Evolutionary conservation across 2,113 vertebrate species (phyloP).

Genomic region (Megaceryle torquata): DNA sequence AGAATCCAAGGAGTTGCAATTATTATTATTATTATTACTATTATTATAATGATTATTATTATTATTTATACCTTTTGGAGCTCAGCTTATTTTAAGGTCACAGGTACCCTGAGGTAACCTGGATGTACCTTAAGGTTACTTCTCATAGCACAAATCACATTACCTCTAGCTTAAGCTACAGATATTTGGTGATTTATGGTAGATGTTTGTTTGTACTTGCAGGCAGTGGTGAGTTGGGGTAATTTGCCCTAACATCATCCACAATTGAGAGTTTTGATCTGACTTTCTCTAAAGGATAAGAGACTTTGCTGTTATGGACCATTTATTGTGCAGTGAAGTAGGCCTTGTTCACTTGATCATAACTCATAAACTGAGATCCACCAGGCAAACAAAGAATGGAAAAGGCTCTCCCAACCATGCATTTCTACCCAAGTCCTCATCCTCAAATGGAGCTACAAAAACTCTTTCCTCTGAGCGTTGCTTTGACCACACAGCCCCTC

Average conservation of each 20-base stretch:
- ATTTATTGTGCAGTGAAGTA: background rate
- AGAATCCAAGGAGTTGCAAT: background rate
- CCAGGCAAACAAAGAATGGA: background rate
- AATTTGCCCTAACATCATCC: background rate
- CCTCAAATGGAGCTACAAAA: background rate
- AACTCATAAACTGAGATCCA: background rate
- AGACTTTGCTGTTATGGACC: background rate
- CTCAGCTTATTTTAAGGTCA: constrained; percentile 28
- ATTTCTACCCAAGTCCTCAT: background rate
- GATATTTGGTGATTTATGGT: background rate
- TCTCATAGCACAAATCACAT: background rate
- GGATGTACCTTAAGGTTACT: background rate
- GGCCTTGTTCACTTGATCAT: background rate
- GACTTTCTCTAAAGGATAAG: background rate
- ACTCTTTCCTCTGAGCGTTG: background rate
- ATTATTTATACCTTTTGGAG: background rate
- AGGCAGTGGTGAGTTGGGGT: background rate
- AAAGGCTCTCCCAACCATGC: background rate
- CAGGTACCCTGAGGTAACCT: background rate
- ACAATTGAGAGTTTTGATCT: background rate
- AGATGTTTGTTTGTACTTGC: background rate
- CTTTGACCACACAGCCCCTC: background rate
- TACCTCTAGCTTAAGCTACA: background rate
- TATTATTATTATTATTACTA: background rate
- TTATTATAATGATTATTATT: background rate